Conservation (phyloP, 30 jellyfish, hydroid and myxozoan genomes). For the Aurelia aurita region DNA sequence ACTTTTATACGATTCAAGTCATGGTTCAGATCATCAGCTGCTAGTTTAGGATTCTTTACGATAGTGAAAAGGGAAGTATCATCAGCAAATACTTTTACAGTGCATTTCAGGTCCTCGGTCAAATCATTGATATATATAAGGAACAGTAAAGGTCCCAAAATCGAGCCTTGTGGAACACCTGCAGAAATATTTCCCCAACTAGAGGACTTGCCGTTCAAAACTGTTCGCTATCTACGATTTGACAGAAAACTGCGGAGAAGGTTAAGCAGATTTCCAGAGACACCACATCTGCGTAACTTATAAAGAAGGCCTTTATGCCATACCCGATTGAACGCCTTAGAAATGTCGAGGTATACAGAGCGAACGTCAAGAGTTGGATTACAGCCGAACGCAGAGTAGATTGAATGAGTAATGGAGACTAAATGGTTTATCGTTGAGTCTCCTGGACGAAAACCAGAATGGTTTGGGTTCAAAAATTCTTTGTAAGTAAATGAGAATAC, state of each 20-base stretch:
- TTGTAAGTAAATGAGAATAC: not conserved
- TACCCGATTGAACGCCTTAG: not conserved
- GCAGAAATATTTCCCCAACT: slow-evolving; percentile 2
- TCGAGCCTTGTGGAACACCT: not conserved
- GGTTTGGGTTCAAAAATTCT: not conserved
- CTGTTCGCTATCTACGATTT: not conserved
- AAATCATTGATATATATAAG: not conserved
- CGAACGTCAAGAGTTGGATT: not conserved
- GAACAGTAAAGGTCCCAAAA: not conserved
- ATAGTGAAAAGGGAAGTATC: not conserved
- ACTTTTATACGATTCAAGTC: too few species aligned
- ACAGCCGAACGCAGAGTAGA: too few species aligned
- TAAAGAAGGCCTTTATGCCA: slow-evolving; percentile 1
- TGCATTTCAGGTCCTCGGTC: slow-evolving; percentile 1
- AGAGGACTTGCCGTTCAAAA: not conserved
- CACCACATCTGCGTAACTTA: not conserved
- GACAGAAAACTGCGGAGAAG: not conserved
- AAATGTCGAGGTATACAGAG: not conserved
- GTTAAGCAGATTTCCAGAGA: not conserved
- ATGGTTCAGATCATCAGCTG: too few species aligned
- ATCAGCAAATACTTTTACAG: not conserved
- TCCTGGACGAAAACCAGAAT: not conserved
- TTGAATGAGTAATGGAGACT: too few species aligned
- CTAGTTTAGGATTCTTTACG: not conserved
- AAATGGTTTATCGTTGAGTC: too few species aligned